phyloP scores from a whole-genome alignment of 2,888 invertebrate genomes.

The Punctoribates punctum region DNA sequence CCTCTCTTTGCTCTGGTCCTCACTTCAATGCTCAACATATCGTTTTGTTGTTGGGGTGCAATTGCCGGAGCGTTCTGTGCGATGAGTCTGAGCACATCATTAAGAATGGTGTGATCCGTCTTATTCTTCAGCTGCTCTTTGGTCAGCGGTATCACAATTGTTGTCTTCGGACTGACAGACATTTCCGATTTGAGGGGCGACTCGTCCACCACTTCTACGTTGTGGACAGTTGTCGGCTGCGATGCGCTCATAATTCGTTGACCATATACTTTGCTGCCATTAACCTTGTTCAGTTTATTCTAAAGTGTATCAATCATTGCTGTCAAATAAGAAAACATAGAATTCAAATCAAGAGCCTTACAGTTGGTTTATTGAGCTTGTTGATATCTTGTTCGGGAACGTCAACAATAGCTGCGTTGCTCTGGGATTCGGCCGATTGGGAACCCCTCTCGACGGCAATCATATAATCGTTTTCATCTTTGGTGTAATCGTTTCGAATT shows the following conservation, averaged over 20 bases:
- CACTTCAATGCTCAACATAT: too few relatives aligned
- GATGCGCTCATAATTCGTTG: background rate
- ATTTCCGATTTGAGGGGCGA: constrained; percentile 1
- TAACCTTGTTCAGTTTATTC: background rate
- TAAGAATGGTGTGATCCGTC: constrained; percentile 23
- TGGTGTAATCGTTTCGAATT: too few relatives aligned
- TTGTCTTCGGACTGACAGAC: background rate
- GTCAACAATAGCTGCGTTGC: background rate
- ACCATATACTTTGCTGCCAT: background rate
- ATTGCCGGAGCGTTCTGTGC: constrained; percentile 20
- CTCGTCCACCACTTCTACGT: constrained; percentile 13
- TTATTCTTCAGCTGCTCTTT: constrained; percentile 25
- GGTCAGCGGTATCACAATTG: background rate
- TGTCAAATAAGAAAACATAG: too few relatives aligned
- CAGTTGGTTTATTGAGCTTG: background rate
- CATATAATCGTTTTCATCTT: background rate
- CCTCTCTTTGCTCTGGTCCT: too few relatives aligned
- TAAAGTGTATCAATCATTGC: too few relatives aligned
- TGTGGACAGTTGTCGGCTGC: constrained; percentile 1
- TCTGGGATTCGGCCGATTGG: constrained; percentile 25
- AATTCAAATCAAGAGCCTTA: too few relatives aligned
- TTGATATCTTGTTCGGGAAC: background rate
- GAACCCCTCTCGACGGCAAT: constrained; percentile 14
- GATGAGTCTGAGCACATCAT: constrained; percentile 38
- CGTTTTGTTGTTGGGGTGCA: background rate